Percentiles rank a stretch among this genome's conserved stretches.
phyloP scores from a whole-genome alignment of 2,797 vertebrate species.

The Triplophysa yarkandensis region DNA sequence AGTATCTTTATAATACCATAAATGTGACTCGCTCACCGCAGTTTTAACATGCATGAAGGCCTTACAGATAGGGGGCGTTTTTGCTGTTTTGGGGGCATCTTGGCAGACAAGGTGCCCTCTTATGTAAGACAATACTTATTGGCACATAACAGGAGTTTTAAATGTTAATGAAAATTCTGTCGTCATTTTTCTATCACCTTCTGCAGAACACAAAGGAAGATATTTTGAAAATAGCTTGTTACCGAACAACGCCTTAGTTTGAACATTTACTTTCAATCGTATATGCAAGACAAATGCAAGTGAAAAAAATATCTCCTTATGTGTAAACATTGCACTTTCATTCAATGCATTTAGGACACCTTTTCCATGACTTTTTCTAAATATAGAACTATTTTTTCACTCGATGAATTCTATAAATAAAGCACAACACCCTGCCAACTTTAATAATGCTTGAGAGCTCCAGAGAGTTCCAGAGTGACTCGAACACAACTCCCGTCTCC shows the following conservation, averaged over 20 bases:
- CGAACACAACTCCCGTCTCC: constrained; percentile 41
- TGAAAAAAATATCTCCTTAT: too few species aligned
- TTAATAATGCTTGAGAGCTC: constrained; percentile 34
- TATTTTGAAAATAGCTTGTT: too few species aligned
- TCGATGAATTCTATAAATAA: constrained; percentile 22
- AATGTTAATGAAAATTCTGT: too few species aligned
- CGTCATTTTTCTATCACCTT: too few species aligned
- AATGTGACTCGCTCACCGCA: background rate
- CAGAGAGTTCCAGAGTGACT: constrained; percentile 22
- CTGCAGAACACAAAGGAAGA: too few species aligned
- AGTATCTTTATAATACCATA: constrained; percentile 8
- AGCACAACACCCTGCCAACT: constrained; percentile 28
- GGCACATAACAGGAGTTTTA: background rate
- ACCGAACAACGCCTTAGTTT: too few species aligned
- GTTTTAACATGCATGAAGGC: background rate
- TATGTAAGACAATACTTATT: background rate
- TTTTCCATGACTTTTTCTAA: too few species aligned
- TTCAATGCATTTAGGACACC: too few species aligned
- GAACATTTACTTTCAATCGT: too few species aligned
- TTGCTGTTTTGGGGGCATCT: background rate
- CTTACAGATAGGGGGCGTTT: background rate
- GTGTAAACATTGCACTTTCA: too few species aligned
- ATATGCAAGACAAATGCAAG: too few species aligned
- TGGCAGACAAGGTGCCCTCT: background rate
- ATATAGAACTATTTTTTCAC: background rate